Conservation (phyloP, 2,797 vertebrate species). For the Lepus oiostolus region DNA sequence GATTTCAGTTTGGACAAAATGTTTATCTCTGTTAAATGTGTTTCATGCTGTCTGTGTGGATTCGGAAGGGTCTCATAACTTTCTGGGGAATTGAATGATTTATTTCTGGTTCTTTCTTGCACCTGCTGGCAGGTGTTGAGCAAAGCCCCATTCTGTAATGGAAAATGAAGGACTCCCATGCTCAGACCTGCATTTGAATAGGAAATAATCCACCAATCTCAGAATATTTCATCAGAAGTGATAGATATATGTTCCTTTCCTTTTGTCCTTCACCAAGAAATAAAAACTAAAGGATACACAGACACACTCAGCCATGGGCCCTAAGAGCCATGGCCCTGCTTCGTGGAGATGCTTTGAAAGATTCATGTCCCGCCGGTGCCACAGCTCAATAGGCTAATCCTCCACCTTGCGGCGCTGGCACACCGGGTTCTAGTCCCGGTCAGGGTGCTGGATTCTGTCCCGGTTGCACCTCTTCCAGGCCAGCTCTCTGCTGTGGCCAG, state of each 20-base stretch:
- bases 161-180: not conserved
- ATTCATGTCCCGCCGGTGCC: not conserved
- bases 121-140: not conserved
- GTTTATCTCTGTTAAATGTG: not conserved
- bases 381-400: too few species aligned
- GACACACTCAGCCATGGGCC: not conserved
- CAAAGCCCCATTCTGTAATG: not conserved
- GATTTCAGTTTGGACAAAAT: not conserved
- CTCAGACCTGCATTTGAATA: not conserved
- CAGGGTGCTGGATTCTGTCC: too few species aligned
- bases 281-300: not conserved
- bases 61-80: slow-evolving; percentile 16
- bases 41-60: not conserved
- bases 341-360: not conserved
- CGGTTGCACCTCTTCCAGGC: too few species aligned
- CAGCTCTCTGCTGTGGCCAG: too few species aligned
- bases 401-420: too few species aligned
- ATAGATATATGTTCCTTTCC: not conserved
- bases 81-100: not conserved
- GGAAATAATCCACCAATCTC: not conserved
- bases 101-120: not conserved
- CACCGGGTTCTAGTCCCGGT: too few species aligned
- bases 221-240: not conserved
- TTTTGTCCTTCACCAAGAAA: slow-evolving; percentile 38
- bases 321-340: not conserved